phyloP scores from a whole-genome alignment of 2,797 vertebrate genomes.

The Oreortyx pictus region DNA sequence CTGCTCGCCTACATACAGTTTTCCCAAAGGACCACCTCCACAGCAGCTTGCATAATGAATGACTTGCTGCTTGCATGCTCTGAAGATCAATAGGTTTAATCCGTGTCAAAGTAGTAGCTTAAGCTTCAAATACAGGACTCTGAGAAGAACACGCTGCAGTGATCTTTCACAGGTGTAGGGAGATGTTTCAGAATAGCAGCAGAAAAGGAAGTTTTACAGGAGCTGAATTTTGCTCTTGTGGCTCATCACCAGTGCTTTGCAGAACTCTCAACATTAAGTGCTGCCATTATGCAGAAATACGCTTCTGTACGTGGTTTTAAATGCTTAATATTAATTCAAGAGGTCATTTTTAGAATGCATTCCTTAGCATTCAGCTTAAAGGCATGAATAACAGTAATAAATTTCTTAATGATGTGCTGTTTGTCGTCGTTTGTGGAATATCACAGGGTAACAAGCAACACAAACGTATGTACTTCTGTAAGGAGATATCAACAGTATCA shows the following conservation, averaged over 20 bases:
- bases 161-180: neutral
- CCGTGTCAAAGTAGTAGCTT: slow-evolving; percentile 27
- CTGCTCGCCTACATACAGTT: slow-evolving; percentile 42
- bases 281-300: neutral
- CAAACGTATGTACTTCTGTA: neutral
- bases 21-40: slow-evolving; percentile 70
- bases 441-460: neutral
- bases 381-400: neutral
- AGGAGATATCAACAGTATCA: neutral
- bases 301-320: neutral
- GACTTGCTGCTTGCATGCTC: slow-evolving; percentile 41
- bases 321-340: neutral
- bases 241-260: neutral
- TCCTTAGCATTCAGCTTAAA: neutral
- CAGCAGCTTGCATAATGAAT: slow-evolving; percentile 68
- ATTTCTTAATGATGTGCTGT: neutral
- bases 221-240: neutral
- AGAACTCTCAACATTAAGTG: neutral
- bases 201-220: neutral
- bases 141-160: neutral
- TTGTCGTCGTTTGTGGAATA: neutral
- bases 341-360: neutral
- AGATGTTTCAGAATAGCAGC: neutral
- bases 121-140: neutral
- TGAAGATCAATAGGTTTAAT: slow-evolving; percentile 67